Percentiles rank a stretch among this genome's conserved stretches.
phyloP scores from a whole-genome alignment of 2,113 vertebrate species.

The Corythornis madagascariensis region DNA sequence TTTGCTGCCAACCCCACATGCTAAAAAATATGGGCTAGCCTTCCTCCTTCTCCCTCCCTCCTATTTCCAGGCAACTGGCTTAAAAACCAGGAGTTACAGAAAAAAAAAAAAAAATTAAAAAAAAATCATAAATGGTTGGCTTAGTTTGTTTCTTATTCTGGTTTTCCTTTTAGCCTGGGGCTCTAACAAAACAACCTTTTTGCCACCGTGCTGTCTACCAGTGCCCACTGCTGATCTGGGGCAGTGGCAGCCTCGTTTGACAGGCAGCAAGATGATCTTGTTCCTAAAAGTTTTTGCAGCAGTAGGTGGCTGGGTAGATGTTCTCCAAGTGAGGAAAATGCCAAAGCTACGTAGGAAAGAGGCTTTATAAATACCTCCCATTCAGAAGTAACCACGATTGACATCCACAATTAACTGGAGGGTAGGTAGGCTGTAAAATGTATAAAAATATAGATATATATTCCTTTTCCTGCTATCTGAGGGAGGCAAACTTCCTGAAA shows the following conservation, averaged over 20 bases:
- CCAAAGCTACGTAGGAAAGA: not conserved
- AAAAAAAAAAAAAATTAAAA: not conserved
- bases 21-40: conserved; percentile 2
- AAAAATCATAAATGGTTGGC: not conserved
- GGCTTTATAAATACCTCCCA: not conserved
- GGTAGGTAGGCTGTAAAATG: not conserved
- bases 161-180: not conserved
- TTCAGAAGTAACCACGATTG: not conserved
- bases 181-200: not conserved
- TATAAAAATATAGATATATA: not conserved
- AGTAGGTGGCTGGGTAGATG: not conserved
- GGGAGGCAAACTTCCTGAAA: not conserved
- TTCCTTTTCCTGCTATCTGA: not conserved
- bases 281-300: not conserved
- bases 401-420: not conserved
- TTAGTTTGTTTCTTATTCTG: not conserved
- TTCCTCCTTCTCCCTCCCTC: not conserved
- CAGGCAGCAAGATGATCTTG: not conserved
- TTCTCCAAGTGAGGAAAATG: not conserved
- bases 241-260: not conserved
- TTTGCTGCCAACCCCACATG: not conserved
- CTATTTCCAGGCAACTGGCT: not conserved
- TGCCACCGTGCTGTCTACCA: rapidly evolving
- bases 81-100: not conserved
- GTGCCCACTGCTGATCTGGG: not conserved